These are phyloP conservation scores for Macrobrachium rosenbergii DNA, from an alignment of 1,140 invertebrate genomes.

Conservation along the genomic window DNA sequence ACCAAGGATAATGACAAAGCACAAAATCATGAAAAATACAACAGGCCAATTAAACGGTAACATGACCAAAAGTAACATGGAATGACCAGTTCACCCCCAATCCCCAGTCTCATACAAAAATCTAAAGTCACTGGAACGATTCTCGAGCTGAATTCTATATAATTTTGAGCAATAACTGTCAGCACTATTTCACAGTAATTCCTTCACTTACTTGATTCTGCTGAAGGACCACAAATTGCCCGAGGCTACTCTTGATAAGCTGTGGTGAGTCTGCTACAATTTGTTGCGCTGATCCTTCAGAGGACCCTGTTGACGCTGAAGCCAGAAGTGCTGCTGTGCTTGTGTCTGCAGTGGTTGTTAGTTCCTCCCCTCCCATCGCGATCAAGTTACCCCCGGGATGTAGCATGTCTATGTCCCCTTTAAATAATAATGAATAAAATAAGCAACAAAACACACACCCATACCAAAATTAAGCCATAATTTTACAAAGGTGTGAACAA, in stretches of 20 bases:
- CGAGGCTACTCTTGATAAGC: slow-evolving; percentile 56
- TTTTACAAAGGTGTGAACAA: too few species aligned
- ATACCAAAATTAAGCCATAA: too few species aligned
- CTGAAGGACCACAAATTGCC: slow-evolving; percentile 61
- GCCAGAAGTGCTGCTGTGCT: slow-evolving; percentile 45
- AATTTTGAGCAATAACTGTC: too few species aligned
- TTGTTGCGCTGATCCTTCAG: slow-evolving; percentile 17
- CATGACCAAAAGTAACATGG: too few species aligned
- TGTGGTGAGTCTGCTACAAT: slow-evolving; percentile 35
- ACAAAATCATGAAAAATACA: too few species aligned
- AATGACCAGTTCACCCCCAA: too few species aligned
- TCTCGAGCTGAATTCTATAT: too few species aligned
- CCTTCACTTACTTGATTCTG: slow-evolving; percentile 49
- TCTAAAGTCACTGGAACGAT: neutral
- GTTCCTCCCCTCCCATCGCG: slow-evolving; percentile 42
- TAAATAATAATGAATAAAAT: neutral
- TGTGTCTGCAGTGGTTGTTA: slow-evolving; percentile 24
- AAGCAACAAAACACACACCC: neutral
- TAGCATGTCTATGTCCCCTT: slow-evolving; percentile 61
- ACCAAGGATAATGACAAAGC: too few species aligned
- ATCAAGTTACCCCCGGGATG: slow-evolving; percentile 54
- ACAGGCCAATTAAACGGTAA: too few species aligned
- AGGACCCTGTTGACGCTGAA: slow-evolving; percentile 45
- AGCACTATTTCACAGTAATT: neutral
- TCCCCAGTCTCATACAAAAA: too few species aligned